Evolutionary conservation across 2,797 vertebrate genomes (phyloP), one percentile per base, ranked within the genome.

Genomic region (Galagoides demidoff): DNA sequence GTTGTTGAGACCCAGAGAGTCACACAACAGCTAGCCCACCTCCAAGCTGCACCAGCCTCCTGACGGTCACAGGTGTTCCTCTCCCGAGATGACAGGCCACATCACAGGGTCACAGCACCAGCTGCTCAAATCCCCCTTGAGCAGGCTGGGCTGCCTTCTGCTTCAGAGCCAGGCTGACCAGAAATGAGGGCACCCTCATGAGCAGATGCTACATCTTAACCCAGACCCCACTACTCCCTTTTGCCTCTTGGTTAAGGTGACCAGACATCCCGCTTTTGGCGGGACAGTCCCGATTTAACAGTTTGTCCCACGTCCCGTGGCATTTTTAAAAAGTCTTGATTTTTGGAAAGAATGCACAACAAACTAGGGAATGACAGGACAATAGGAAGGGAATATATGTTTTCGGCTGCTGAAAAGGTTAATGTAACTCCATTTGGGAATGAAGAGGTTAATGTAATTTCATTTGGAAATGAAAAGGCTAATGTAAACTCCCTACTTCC

Each of bases 11-110:
- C 68, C 78, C 57, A 3, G n/a, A 74, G 73, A 85, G 29, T 34
- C 22, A n/a, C 0, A 11, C 29, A 31, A 31, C 22, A 81, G 88
- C 63, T 0, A 0, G 45, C 13, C 45, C 6, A 8, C 16, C 29
- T 79, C 73, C 39, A 70, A 78, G 43, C 74, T 17, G 31, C 11
- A 25, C 3, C n/a, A 27, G 43, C 12, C 9, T 37, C 4, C n/a
- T 6, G 17, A 10, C 1, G 7, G 45, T n/a, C 68, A 68, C 22
- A 45, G 39, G 45, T 77, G 45, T 4, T 68, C 59, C n/a, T 34
- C 61, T n/a, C 55, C 5, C 25, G 83, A 74, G 49, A 20, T 71
- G 73, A 19, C 78, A 89, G 73, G 52, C 13, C 13, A 4, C n/a
- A 25, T 3, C 1, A 4, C 25, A 22, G 71, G 25, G 34, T 66